These are phyloP conservation scores for Aphidius gifuensis DNA, from an alignment of 1,140 invertebrate genomes.

Conservation along the genomic window DNA sequence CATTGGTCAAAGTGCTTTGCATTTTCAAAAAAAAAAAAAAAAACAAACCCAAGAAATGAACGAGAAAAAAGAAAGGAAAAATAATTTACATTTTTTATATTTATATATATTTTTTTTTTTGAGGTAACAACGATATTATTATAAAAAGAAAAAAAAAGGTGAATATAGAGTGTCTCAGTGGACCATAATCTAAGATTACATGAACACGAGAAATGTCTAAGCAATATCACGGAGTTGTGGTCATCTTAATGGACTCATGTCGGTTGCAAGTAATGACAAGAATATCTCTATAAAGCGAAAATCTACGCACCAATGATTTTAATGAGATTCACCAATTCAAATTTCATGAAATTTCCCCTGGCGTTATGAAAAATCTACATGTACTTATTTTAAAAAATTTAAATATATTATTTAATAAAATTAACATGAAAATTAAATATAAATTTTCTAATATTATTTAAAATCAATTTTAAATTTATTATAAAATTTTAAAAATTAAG, in stretches of 20 bases:
- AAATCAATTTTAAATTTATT: no score
- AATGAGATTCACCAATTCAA: constrained; percentile 50
- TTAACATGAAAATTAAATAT: no score
- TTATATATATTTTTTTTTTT: no score
- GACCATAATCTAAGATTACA: constrained; percentile 1
- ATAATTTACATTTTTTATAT: no score
- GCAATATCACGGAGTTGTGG: constrained; percentile 53
- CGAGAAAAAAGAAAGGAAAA: neutral
- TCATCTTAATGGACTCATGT: constrained; percentile 51
- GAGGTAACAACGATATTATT: no score
- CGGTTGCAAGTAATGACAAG: constrained; percentile 29
- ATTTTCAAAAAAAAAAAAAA: constrained; percentile 9
- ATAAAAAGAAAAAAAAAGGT: no score
- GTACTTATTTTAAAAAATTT: no score
- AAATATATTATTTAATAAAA: neutral
- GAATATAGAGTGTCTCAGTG: neutral
- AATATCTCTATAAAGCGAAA: constrained; percentile 36
- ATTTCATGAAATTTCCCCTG: neutral
- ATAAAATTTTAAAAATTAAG: no score
- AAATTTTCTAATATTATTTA: no score
- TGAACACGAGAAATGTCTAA: constrained; percentile 32
- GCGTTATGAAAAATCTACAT: no score
- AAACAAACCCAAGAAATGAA: neutral
- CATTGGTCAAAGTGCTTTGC: constrained; percentile 17
- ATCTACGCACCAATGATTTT: constrained; percentile 51